Base-by-base conservation (phyloP, 2,888 invertebrate species). In the Drosophila mayaguana region DNA sequence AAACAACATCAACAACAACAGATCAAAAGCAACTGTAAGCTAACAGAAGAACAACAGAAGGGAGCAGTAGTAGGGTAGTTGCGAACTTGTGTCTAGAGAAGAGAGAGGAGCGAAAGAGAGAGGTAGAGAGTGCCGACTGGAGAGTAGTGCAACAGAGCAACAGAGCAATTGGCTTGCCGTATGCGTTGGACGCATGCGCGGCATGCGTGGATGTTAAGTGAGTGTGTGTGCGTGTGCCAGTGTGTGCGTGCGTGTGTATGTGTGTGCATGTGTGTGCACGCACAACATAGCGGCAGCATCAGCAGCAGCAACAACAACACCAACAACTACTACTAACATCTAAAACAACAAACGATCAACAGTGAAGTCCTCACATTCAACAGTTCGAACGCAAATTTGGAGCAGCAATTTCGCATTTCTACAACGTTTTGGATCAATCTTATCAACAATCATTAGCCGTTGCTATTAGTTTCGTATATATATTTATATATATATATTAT, bases 131-230 rank as follows among this genome's bases (percentile, higher is more conserved):
- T 9, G 18, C 36, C 9, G 18, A 6, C 18, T 9, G 18, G 14
- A 22, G 16, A 60, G 56, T 16, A 40, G 50, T 9, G 22, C 32
- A 18, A 61, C 59, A 57, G 62, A 45, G 7, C 36, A 16, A 38
- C n/a, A n/a, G n/a, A 11, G 59, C 38, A 9, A 74, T 40, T 60
- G 34, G 80, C 60, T 67, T 63, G 76, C 20, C 66, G 62, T 83
- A 80, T 79, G 86, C 84, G 76, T 70, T 79, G 70, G 63, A 75
- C 89, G 89, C 83, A 81, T 83, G 89, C 76, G 89, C 85, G 89
- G 63, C 87, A 86, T 79, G 85, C 88, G 67, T 72, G 70, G 69
- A 72, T 63, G 53, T 72, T 89, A 69, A 84, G 80, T 83, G 79
- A 71, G 82, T 72, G 76, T 65, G 78, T 68, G 78, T 65, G 64